These are phyloP conservation scores for Portevinia maculata DNA, from an alignment of 2,888 invertebrate species.

Conservation along the genomic window DNA sequence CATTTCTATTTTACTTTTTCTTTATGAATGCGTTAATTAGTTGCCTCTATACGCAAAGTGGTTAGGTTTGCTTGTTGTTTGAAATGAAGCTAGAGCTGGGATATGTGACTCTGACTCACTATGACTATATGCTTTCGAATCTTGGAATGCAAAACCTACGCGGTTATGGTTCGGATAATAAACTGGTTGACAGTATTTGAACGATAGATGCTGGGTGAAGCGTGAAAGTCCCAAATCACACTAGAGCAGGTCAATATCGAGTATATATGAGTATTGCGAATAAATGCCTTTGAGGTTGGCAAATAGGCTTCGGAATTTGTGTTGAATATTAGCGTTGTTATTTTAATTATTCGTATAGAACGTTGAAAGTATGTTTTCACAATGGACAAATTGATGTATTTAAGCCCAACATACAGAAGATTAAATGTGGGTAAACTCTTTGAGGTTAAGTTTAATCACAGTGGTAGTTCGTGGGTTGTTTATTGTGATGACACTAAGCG, in stretches of 20 bases:
- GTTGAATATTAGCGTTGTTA: neutral
- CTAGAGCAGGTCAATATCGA: neutral
- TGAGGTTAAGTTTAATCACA: neutral
- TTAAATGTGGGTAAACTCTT: neutral
- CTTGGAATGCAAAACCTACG: conserved; percentile 12
- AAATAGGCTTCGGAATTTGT: neutral
- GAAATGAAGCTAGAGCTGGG: conserved; percentile 38
- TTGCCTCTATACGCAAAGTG: conserved; percentile 51
- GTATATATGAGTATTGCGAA: neutral
- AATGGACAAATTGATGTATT: neutral
- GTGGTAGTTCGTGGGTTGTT: no score
- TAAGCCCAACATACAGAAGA: neutral
- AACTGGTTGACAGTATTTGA: conserved; percentile 5
- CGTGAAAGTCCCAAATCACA: conserved; percentile 12
- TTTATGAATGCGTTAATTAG: conserved; percentile 73
- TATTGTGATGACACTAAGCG: no score
- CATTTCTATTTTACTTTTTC: conserved; percentile 54
- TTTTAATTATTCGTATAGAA: neutral
- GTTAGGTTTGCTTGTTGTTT: conserved; percentile 36
- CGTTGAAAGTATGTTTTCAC: neutral
- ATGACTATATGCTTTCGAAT: conserved; percentile 22
- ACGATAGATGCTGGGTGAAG: neutral
- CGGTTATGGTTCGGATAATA: conserved; percentile 2
- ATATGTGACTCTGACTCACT: conserved; percentile 19
- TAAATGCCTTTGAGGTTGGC: neutral